Percentiles rank a stretch among this genome's conserved stretches.
These are phyloP conservation scores for Tursiops truncatus DNA, from an alignment of 2,113 vertebrate genomes.

Conservation along the genomic window DNA sequence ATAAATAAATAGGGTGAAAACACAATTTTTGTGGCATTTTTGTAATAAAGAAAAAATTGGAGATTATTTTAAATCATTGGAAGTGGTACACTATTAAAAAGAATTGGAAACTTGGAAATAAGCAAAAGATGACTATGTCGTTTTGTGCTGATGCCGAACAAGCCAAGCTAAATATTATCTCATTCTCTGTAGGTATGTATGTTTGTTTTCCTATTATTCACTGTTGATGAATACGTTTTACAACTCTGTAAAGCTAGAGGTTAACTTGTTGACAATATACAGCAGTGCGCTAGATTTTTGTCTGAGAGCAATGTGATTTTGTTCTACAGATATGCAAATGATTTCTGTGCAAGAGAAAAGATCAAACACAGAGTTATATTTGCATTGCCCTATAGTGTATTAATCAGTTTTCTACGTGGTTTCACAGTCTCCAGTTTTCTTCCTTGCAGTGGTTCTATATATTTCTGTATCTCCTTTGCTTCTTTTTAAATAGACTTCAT, in stretches of 20 bases:
- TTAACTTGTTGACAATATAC: neutral
- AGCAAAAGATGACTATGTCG: neutral
- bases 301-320: neutral
- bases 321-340: neutral
- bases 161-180: neutral
- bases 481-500: neutral
- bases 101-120: neutral
- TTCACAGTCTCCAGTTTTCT: neutral
- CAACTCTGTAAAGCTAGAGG: neutral
- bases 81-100: neutral
- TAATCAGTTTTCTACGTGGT: neutral
- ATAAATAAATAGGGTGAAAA: neutral
- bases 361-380: neutral
- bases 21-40: neutral
- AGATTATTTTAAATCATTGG: neutral
- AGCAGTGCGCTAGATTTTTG: neutral
- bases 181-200: neutral
- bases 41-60: neutral
- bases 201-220: neutral
- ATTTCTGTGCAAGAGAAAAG: neutral
- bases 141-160: neutral
- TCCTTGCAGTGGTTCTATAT: neutral
- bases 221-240: neutral
- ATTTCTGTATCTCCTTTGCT: neutral
- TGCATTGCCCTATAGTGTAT: neutral